Evolutionary conservation across 2,888 invertebrate species (phyloP), one percentile per base, ranked within the genome.

Genomic region (Pilophorus perplexus): DNA sequence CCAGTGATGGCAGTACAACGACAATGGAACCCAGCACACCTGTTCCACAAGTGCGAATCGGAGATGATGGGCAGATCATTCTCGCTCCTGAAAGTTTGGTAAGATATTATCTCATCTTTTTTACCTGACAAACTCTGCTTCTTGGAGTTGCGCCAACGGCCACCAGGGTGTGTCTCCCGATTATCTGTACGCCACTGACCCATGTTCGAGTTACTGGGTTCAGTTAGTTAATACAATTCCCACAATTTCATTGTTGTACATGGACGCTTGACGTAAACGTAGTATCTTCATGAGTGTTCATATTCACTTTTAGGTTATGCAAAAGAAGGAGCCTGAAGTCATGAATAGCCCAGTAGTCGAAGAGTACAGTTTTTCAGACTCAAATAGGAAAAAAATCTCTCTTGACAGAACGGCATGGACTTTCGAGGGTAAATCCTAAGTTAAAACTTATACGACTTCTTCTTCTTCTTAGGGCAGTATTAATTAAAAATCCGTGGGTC

Each of bases 41-140:
- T 3, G 90, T 87, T 0, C 93, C 92, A 0, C 89, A 90, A 77
- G 85, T 94, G 42, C 93, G 90, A 79, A 83, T 94, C 0, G 91
- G 90, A 0, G 87, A 89, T 0, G 86, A 92, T 73, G 93, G 93
- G 0, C 85, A 90, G 76, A 84, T 93, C 64, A 84, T 93, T 66
- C 79, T 94, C 1, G 93, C 94, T 74, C 90, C 93, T 74, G 84
- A 88, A 75, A 92, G 91, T 74, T 81, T 93, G 75, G 59, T 59
- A 12, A 59, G 44, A 87, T n/a, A n/a, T n/a, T n/a, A n/a, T n/a
- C n/a, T n/a, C n/a, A n/a, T 83, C 18, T 42, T 6, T 42, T 6
- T 10, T 33, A 10, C 37, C 10, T 33, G 37, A n/a, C n/a, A n/a
- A n/a, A n/a, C n/a, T n/a, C n/a, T n/a, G n/a, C n/a, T n/a, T n/a